phyloP scores from a whole-genome alignment of 2,113 vertebrate species.

The Tetraodon nigroviridis region DNA sequence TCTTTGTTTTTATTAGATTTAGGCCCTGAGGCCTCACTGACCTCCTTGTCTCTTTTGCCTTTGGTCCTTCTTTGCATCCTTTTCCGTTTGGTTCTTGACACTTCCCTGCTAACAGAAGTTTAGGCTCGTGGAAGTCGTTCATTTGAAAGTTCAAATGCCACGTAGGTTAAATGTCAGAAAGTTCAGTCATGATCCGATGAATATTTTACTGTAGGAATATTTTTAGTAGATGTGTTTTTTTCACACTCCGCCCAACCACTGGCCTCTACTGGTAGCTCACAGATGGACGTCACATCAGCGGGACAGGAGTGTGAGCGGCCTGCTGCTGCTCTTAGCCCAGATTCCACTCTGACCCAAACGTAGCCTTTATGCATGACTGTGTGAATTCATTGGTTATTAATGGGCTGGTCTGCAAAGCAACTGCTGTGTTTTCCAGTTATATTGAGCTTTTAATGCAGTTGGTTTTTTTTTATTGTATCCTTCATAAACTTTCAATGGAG shows the following conservation, averaged over 20 bases:
- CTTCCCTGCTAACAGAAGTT: conserved; percentile 17
- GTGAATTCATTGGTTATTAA: conserved; percentile 32
- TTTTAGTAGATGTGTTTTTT: conserved; percentile 54
- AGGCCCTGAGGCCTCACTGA: conserved; percentile 25
- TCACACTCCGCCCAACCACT: conserved; percentile 35
- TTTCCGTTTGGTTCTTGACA: conserved; percentile 33
- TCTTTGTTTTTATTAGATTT: background rate
- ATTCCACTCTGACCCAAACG: conserved; percentile 24
- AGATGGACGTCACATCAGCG: conserved; percentile 19
- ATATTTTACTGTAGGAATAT: conserved; percentile 66
- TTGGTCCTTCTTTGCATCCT: conserved; percentile 33
- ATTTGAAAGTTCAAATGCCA: conserved; percentile 30
- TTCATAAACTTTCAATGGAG: conserved; percentile 17
- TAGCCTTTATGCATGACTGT: conserved; percentile 18
- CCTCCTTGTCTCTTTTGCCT: conserved; percentile 16
- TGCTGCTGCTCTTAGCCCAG: conserved; percentile 23
- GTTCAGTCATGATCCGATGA: conserved; percentile 58
- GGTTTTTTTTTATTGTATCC: conserved; percentile 12
- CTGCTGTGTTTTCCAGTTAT: conserved; percentile 5
- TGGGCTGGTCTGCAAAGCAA: conserved; percentile 12
- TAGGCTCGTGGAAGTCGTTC: conserved; percentile 11
- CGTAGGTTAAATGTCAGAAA: conserved; percentile 57
- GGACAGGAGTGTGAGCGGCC: conserved; percentile 9
- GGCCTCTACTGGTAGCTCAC: conserved; percentile 31
- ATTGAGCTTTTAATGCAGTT: conserved; percentile 11